Conservation (phyloP, 1,140 invertebrate species). For the Zaprionus tsacasi region DNA sequence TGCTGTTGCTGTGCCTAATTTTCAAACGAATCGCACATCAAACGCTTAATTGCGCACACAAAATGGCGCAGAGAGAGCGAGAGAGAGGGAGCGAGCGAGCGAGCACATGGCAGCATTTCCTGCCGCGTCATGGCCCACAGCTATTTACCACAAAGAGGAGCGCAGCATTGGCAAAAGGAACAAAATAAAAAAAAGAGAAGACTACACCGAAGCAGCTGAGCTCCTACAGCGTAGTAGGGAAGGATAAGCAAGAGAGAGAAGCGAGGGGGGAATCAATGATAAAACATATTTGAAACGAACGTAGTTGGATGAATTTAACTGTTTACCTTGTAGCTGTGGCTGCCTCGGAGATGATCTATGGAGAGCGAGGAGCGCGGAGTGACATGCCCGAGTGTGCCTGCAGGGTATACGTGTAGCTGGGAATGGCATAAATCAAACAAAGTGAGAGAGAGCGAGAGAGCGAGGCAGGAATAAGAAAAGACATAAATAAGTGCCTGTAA, state of each 20-base stretch:
- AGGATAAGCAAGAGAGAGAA: neutral
- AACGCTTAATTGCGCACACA: slow-evolving; percentile 54
- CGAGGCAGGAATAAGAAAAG: slow-evolving; percentile 59
- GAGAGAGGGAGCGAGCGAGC: neutral
- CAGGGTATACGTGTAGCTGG: slow-evolving; percentile 39
- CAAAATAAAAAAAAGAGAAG: neutral
- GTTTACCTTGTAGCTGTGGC: neutral
- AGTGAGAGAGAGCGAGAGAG: slow-evolving; percentile 17
- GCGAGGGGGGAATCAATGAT: neutral
- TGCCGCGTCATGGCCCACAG: slow-evolving; percentile 32
- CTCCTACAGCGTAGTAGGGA: neutral
- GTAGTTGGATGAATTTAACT: neutral
- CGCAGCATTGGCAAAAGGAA: neutral
- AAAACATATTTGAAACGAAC: slow-evolving; percentile 4
- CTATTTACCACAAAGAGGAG: slow-evolving; percentile 24
- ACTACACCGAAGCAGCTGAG: slow-evolving; percentile 21
- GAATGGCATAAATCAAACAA: slow-evolving; percentile 52
- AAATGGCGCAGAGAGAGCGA: slow-evolving; percentile 30
- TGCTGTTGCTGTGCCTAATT: slow-evolving; percentile 25
- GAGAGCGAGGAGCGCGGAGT: no score
- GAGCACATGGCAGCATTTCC: slow-evolving; percentile 41
- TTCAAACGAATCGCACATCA: slow-evolving; percentile 54
- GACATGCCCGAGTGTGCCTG: slow-evolving; percentile 1
- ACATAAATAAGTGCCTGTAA: slow-evolving; percentile 76
- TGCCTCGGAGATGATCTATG: neutral